Base-by-base conservation (phyloP, 2,888 invertebrate species). In the Leucozona laternaria region DNA sequence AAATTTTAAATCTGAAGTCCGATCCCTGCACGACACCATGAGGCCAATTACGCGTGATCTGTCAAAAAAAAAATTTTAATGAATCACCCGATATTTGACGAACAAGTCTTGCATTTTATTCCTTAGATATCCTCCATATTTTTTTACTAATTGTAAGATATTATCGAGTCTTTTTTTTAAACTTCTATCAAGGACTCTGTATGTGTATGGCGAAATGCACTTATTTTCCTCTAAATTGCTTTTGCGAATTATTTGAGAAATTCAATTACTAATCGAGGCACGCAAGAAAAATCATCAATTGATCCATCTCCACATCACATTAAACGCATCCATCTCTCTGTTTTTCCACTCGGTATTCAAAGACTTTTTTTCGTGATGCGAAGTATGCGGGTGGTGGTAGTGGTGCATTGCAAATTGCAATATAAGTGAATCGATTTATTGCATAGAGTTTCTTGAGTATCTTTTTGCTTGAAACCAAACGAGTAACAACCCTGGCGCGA, bases 181-280 rank as follows among this genome's bases (percentile, higher is more conserved):
- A 25, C 25, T 25, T 4, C 25, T 25, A 25, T 25, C 17, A 17
- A 10, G 20, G 1, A 48, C 20, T 25, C 25, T 25, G 20, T 48
- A 17, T 8, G 0, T 2, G 8, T 17, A 45, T 8, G 4, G 11
- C 3, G 11, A 11, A 11, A 11, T 20, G 11, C 11, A 48, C 20
- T 5, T 20, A 2, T 8, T 28, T 20, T 37, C 13, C 4, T 15
- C n/a, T 28, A 10, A 57, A 31, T 6, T 17, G n/a, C 55, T 15
- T 11, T 5, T 28, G 8, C 4, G 5, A 22, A 37, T 37, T 53
- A 37, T 68, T n/a, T 34, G 50, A n/a, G 10, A 68, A 81, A 85
- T 78, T 85, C 77, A 81, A 81, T 85, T 85, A 78, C 70, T 77
- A 81, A 72, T 85, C 68, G 57, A 72, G 72, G 57, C 73, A 78